A percentile compares a stretch with the other conserved stretches of the same genome.
Conservation (phyloP, 2,888 invertebrate species). For the Calameuta filiformis region DNA sequence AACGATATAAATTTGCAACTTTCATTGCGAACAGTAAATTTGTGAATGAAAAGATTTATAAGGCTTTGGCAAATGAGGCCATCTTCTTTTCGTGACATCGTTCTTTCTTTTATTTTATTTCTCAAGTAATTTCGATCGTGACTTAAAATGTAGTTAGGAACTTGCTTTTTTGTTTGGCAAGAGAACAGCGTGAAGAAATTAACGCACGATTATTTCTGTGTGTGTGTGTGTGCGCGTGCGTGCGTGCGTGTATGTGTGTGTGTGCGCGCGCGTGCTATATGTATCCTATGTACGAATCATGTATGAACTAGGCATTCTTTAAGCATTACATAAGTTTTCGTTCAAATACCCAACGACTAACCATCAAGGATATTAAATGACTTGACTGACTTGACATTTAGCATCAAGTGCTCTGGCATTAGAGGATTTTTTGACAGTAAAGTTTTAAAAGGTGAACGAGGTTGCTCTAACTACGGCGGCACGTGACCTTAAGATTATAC, state of each 20-base stretch:
- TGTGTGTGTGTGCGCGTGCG: no score
- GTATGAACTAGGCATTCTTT: background rate
- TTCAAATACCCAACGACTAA: background rate
- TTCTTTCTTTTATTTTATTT: background rate
- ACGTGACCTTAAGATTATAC: background rate
- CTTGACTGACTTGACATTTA: slow-evolving; percentile 35
- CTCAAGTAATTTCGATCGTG: no score
- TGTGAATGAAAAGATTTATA: background rate
- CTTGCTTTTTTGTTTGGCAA: background rate
- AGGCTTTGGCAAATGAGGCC: background rate
- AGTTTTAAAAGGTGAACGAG: slow-evolving; percentile 39
- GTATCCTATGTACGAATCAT: background rate
- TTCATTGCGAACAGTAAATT: background rate
- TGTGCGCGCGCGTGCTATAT: background rate
- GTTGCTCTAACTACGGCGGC: slow-evolving; percentile 3
- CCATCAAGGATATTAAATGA: slow-evolving; percentile 7
- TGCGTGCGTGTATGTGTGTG: accelerated
- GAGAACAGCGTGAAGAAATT: background rate
- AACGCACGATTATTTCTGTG: background rate
- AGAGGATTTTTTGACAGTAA: slow-evolving; percentile 25
- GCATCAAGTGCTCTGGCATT: slow-evolving; percentile 18
- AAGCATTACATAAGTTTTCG: background rate
- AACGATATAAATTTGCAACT: background rate
- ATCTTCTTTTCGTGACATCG: background rate
- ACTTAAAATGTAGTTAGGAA: background rate